Conservation (phyloP, 2,888 invertebrate genomes). For the Amphipyra berbera region DNA sequence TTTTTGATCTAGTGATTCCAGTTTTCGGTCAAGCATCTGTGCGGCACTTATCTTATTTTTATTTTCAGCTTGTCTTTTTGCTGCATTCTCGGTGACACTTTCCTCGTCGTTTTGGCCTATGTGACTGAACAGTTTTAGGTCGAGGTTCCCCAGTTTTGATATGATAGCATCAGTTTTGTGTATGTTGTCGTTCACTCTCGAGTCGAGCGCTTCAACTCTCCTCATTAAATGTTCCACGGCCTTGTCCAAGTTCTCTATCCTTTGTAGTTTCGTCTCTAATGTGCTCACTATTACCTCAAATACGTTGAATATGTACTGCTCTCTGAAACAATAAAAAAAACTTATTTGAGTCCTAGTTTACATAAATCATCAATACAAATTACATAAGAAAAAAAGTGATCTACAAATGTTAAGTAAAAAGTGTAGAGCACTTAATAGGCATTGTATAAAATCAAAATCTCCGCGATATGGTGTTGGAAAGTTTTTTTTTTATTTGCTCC, state of each 20-base stretch:
- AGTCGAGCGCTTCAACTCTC: conserved; percentile 95
- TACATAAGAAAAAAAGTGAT: not conserved
- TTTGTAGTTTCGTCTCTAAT: conserved; percentile 95
- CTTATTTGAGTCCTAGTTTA: not conserved
- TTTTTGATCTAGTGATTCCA: conserved; percentile 94
- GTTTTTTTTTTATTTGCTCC: conserved; percentile 11
- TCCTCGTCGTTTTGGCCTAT: conserved; percentile 79
- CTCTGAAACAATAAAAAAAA: conserved; percentile 91
- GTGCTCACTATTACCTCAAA: conserved; percentile 97
- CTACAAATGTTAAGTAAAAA: not conserved
- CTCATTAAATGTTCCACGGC: conserved; percentile 96
- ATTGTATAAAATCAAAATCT: not conserved
- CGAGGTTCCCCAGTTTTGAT: conserved; percentile 93
- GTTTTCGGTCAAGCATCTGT: conserved; percentile 90
- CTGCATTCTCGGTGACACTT: conserved; percentile 73
- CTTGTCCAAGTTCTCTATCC: conserved; percentile 96
- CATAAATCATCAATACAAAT: not conserved
- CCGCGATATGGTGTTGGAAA: not conserved
- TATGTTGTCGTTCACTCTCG: conserved; percentile 95
- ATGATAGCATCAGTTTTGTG: conserved; percentile 96
- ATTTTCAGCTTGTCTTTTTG: conserved; percentile 62
- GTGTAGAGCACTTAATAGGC: not conserved
- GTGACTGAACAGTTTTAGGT: conserved; percentile 93
- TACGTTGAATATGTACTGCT: conserved; percentile 96
- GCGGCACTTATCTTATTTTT: conserved; percentile 75